These are phyloP conservation scores for Desoria tigrina DNA, from an alignment of 2,888 invertebrate genomes.

Conservation along the genomic window DNA sequence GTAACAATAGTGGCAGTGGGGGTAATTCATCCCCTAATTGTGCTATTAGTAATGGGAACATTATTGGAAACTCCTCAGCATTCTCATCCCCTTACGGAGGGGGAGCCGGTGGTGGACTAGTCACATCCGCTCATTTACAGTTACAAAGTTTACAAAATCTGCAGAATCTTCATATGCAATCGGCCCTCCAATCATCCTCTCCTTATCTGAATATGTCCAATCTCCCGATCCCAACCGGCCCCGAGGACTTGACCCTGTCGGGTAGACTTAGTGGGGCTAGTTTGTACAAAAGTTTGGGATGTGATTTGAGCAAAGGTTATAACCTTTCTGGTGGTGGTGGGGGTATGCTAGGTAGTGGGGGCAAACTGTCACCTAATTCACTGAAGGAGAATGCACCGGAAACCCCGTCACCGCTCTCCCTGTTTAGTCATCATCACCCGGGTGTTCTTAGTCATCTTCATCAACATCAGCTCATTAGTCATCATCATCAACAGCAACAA, in stretches of 20 bases:
- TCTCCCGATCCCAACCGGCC: conserved; percentile 27
- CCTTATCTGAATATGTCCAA: too few relatives aligned
- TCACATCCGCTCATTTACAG: conserved; percentile 12
- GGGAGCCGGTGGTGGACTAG: conserved; percentile 8
- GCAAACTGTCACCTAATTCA: conserved; percentile 24
- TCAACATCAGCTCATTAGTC: conserved; percentile 34
- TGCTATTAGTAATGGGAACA: conserved; percentile 10
- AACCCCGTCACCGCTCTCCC: conserved; percentile 14
- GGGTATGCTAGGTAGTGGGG: conserved; percentile 21
- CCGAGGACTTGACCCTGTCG: conserved; percentile 47
- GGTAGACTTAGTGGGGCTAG: conserved; percentile 26
- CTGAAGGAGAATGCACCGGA: conserved; percentile 17
- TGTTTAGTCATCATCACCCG: conserved; percentile 33
- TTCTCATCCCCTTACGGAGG: conserved; percentile 15
- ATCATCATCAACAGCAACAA: conserved; percentile 38
- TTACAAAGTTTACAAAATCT: too few relatives aligned
- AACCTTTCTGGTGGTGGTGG: conserved; percentile 18
- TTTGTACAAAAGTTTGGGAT: background rate
- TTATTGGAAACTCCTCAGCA: conserved; percentile 21
- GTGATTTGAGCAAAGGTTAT: background rate
- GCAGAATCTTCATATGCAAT: too few relatives aligned
- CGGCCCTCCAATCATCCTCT: too few relatives aligned
- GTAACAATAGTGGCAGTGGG: too few relatives aligned
- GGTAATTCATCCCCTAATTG: too few relatives aligned
- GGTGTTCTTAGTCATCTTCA: conserved; percentile 33